phyloP scores from a whole-genome alignment of 2,888 invertebrate species.

The Clanis bilineata region DNA sequence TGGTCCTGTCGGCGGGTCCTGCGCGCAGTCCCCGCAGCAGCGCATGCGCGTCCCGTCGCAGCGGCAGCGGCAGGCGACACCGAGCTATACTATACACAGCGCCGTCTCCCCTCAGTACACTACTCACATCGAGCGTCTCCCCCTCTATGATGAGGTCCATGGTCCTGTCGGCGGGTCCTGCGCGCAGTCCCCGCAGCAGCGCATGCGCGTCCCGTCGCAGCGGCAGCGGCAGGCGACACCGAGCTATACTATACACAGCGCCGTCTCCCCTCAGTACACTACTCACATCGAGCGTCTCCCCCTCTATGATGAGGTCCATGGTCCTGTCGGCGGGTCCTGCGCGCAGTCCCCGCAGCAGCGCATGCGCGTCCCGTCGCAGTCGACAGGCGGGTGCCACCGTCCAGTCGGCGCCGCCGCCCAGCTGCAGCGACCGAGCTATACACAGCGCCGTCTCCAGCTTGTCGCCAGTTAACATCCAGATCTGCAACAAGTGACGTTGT shows the following conservation, averaged over 20 bases:
- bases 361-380: conserved; percentile 53
- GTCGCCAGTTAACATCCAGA: conserved; percentile 97
- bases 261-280: too few relatives aligned
- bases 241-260: conserved; percentile 98
- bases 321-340: conserved; percentile 34
- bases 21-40: too few relatives aligned
- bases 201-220: conserved; percentile 53
- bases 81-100: too few relatives aligned
- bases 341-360: conserved; percentile 47
- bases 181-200: conserved; percentile 47
- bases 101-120: too few relatives aligned
- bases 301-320: conserved; percentile 70
- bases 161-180: conserved; percentile 33
- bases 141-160: conserved; percentile 73
- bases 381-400: conserved; percentile 48
- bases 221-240: conserved; percentile 48
- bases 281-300: conserved; percentile 69
- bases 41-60: too few relatives aligned
- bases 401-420: conserved; percentile 73
- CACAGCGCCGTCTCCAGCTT: conserved; percentile 99
- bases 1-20: too few relatives aligned
- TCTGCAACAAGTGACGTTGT: conserved; percentile 83
- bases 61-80: too few relatives aligned
- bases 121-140: conserved; percentile 66
- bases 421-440: conserved; percentile 97